Conservation (phyloP, 1,140 invertebrate genomes). For the Elysia chlorotica region DNA sequence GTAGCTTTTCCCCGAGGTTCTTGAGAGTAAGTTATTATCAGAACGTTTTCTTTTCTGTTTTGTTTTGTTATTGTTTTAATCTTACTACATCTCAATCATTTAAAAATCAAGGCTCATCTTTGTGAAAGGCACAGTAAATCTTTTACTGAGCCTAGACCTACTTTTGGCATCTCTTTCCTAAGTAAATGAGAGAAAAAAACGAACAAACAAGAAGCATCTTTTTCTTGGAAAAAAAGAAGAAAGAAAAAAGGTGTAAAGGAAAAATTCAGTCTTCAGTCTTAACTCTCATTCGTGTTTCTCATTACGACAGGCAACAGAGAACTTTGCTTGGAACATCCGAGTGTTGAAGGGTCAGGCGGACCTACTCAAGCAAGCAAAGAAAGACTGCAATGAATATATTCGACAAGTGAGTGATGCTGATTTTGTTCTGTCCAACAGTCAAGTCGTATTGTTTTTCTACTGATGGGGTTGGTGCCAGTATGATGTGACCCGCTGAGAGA, state of each 20-base stretch:
- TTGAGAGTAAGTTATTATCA: too few relatives aligned
- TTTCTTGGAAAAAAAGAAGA: too few relatives aligned
- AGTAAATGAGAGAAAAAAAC: too few relatives aligned
- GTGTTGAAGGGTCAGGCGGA: conserved; percentile 68
- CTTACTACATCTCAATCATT: not conserved
- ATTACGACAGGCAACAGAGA: conserved; percentile 62
- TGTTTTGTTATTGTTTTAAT: not conserved
- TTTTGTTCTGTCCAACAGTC: not conserved
- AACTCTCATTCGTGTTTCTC: too few relatives aligned
- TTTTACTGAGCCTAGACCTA: too few relatives aligned
- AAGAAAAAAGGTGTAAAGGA: too few relatives aligned
- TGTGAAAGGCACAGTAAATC: too few relatives aligned
- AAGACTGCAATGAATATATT: conserved; percentile 55
- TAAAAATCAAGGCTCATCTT: not conserved
- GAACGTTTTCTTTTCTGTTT: not conserved
- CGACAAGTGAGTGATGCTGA: conserved; percentile 44
- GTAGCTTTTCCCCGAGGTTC: too few relatives aligned
- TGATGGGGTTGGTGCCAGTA: not conserved
- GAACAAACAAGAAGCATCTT: too few relatives aligned
- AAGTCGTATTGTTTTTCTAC: not conserved
- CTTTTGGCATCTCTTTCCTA: too few relatives aligned
- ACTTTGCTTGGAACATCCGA: conserved; percentile 69
- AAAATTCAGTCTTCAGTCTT: too few relatives aligned
- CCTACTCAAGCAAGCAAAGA: conserved; percentile 59
- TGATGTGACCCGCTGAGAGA: not conserved